Evolutionary conservation across 2,888 invertebrate species (phyloP).

Genomic region (Lithodes maja): DNA sequence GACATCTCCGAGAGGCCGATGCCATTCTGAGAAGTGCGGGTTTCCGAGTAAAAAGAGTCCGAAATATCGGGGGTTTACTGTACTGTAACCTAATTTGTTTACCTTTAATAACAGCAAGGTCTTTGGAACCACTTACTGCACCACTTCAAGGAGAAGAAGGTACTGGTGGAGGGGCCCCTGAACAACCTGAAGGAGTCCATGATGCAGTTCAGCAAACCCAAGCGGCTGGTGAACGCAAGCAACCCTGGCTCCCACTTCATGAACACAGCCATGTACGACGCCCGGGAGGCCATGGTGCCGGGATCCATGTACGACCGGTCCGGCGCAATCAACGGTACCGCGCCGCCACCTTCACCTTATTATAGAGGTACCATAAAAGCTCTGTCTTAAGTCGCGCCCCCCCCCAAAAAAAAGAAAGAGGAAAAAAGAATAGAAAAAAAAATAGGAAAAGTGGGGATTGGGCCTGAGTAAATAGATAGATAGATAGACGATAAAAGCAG

Average conservation of each 20-base stretch:
- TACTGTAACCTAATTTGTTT: background rate
- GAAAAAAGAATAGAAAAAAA: too few relatives aligned
- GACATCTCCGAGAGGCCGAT: too few relatives aligned
- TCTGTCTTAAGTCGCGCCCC: too few relatives aligned
- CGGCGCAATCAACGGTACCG: slow-evolving; percentile 74
- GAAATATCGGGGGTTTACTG: background rate
- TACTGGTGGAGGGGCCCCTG: slow-evolving; percentile 96
- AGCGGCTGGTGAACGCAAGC: slow-evolving; percentile 93
- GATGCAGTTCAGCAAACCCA: slow-evolving; percentile 97
- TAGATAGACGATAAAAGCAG: too few relatives aligned
- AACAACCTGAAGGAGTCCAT: slow-evolving; percentile 97
- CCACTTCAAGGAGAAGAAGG: slow-evolving; percentile 97
- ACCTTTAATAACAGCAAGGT: slow-evolving; percentile 81
- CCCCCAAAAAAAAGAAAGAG: too few relatives aligned
- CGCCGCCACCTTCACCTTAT: slow-evolving; percentile 52
- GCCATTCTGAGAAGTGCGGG: too few relatives aligned
- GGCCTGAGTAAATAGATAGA: too few relatives aligned
- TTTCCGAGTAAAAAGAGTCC: background rate
- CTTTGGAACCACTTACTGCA: slow-evolving; percentile 98
- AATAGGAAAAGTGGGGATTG: too few relatives aligned
- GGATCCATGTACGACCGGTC: slow-evolving; percentile 94
- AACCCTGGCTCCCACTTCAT: slow-evolving; percentile 96
- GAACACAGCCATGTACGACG: slow-evolving; percentile 97
- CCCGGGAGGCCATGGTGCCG: slow-evolving; percentile 94
- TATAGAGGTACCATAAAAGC: slow-evolving; percentile 45